A percentile compares a stretch with the other conserved stretches of the same genome.
Evolutionary conservation across 2,113 vertebrate genomes (phyloP).

Genomic region (Proteles cristata): DNA sequence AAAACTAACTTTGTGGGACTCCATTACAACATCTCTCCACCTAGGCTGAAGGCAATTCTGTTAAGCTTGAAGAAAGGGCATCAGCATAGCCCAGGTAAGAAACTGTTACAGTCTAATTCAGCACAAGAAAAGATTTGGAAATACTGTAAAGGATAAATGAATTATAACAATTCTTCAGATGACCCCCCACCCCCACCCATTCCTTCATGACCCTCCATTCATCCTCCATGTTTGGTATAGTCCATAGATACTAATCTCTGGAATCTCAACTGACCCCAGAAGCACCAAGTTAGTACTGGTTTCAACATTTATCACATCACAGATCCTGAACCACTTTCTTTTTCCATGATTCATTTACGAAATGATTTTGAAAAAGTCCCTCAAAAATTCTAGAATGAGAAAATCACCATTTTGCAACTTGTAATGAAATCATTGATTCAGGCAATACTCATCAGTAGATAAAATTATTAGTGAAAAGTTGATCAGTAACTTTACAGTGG

Average conservation of each 20-base stretch:
- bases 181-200: not conserved
- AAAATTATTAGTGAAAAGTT: not conserved
- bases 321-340: not conserved
- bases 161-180: not conserved
- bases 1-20: not conserved
- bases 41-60: not conserved
- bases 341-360: not conserved
- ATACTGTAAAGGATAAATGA: not conserved
- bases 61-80: not conserved
- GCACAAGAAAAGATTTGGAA: not conserved
- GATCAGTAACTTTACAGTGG: not conserved
- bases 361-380: not conserved
- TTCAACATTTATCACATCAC: not conserved
- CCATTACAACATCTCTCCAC: not conserved
- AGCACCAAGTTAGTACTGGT: not conserved
- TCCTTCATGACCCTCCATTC: not conserved
- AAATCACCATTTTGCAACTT: not conserved
- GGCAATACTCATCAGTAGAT: not conserved
- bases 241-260: not conserved
- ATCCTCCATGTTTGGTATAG: not conserved
- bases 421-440: not conserved
- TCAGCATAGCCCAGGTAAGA: not conserved
- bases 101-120: not conserved
- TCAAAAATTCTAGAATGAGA: not conserved
- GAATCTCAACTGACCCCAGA: not conserved